Evolutionary conservation across 2,888 invertebrate genomes (phyloP).

Genomic region (Drosophila austrosaltans): DNA sequence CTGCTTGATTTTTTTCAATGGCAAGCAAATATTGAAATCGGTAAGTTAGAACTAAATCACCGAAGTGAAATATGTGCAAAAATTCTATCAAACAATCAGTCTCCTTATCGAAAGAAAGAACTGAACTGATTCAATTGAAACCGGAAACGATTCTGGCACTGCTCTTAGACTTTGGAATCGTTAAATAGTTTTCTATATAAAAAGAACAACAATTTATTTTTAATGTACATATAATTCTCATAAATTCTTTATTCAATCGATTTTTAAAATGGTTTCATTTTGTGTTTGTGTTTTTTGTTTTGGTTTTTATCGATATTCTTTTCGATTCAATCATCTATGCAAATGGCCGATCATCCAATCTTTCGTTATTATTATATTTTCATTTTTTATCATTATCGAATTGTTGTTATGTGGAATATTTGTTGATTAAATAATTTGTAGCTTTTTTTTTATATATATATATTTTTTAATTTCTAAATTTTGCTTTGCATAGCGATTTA

Average conservation of each 20-base stretch:
- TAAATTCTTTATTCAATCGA: constrained; percentile 82
- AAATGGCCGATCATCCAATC: constrained; percentile 51
- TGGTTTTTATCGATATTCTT: constrained; percentile 46
- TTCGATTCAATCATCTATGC: constrained; percentile 74
- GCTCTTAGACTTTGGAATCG: no score
- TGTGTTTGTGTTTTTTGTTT: constrained; percentile 31
- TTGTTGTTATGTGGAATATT: constrained; percentile 35
- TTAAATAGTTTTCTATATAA: neutral
- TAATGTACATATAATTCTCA: constrained; percentile 79
- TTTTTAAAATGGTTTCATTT: constrained; percentile 75
- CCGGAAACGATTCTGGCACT: no score
- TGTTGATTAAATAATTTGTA: constrained; percentile 66
- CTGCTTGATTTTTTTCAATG: no score
- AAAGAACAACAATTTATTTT: constrained; percentile 10
- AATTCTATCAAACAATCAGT: no score
- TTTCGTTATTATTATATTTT: constrained; percentile 63
- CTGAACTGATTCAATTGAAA: no score
- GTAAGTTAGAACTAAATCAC: no score
- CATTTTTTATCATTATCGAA: constrained; percentile 51
- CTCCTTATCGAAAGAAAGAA: no score
- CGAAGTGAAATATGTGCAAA: no score
- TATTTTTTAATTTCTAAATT: no score
- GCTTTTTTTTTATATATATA: constrained; percentile 54
- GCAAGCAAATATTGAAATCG: no score
- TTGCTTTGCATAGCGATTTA: constrained; percentile 63